phyloP scores from a whole-genome alignment of 2,113 vertebrate species.

The Hystrix brachyura region DNA sequence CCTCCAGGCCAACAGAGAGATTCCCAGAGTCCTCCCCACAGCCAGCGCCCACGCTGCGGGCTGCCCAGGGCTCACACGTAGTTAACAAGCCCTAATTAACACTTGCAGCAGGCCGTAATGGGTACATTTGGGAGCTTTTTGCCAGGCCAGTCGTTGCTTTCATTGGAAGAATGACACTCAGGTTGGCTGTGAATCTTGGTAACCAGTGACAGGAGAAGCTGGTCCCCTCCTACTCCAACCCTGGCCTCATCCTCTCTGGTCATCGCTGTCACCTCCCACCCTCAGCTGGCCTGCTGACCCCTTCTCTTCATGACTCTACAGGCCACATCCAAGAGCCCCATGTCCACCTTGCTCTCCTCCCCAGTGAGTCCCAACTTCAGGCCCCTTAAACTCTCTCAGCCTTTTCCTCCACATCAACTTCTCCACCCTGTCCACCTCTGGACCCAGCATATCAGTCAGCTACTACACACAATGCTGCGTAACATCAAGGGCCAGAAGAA shows the following conservation, averaged over 20 bases:
- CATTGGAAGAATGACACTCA: neutral
- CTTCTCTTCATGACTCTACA: neutral
- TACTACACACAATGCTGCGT: accelerated
- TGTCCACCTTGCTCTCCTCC: neutral
- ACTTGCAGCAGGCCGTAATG: neutral
- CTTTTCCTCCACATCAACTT: neutral
- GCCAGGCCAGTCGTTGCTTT: neutral
- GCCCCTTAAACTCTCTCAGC: neutral
- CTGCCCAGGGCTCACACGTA: neutral
- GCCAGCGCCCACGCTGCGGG: accelerated
- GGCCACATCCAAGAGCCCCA: neutral
- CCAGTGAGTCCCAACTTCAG: neutral
- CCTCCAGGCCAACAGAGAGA: neutral
- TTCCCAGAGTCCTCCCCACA: accelerated
- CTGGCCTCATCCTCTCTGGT: neutral
- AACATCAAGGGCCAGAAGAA: neutral
- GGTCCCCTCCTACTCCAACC: neutral
- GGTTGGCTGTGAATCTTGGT: neutral
- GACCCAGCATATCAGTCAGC: neutral
- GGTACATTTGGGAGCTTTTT: neutral
- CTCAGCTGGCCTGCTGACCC: neutral
- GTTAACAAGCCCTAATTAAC: neutral
- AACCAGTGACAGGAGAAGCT: neutral
- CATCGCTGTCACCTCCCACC: accelerated
- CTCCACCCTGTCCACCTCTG: neutral